Percentiles rank a stretch among this genome's conserved stretches.
Evolutionary conservation across 1,140 invertebrate species (phyloP).

Genomic region (Alviniconcha marisindica): DNA sequence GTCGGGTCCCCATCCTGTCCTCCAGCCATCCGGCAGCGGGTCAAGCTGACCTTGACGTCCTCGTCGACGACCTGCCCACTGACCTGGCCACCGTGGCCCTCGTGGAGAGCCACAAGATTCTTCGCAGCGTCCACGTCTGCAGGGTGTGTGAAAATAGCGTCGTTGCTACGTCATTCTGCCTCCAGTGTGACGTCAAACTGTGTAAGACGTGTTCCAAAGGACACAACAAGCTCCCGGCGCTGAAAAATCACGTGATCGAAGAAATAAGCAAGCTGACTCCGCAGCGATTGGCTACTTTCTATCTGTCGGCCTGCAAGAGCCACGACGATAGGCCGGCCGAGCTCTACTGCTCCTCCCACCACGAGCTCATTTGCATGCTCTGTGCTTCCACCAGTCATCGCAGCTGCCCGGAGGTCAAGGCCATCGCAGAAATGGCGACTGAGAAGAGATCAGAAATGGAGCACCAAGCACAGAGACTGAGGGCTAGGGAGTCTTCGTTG

Average conservation of each 20-base stretch:
- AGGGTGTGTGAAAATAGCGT: slow-evolving; percentile 15
- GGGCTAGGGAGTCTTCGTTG: neutral
- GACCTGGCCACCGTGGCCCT: slow-evolving; percentile 22
- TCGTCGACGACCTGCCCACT: neutral
- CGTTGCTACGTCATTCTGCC: slow-evolving; percentile 12
- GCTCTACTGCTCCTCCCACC: neutral
- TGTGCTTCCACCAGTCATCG: neutral
- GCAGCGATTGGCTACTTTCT: neutral
- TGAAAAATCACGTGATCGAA: neutral
- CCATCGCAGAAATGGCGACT: neutral
- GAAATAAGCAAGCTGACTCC: neutral
- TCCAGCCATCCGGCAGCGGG: neutral
- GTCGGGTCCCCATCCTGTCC: neutral
- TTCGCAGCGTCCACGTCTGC: neutral
- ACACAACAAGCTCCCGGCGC: slow-evolving; percentile 1
- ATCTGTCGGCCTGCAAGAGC: neutral
- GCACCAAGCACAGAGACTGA: neutral
- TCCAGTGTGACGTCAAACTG: neutral
- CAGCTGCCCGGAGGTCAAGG: slow-evolving; percentile 5
- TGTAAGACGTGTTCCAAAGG: neutral
- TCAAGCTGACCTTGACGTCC: neutral
- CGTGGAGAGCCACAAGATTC: slow-evolving; percentile 1
- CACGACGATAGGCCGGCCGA: slow-evolving; percentile 26
- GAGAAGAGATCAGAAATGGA: neutral
- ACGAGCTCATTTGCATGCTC: slow-evolving; percentile 1